A percentile compares a stretch with the other conserved stretches of the same genome.
phyloP scores from a whole-genome alignment of 2,113 vertebrate species.

The Callospermophilus lateralis region DNA sequence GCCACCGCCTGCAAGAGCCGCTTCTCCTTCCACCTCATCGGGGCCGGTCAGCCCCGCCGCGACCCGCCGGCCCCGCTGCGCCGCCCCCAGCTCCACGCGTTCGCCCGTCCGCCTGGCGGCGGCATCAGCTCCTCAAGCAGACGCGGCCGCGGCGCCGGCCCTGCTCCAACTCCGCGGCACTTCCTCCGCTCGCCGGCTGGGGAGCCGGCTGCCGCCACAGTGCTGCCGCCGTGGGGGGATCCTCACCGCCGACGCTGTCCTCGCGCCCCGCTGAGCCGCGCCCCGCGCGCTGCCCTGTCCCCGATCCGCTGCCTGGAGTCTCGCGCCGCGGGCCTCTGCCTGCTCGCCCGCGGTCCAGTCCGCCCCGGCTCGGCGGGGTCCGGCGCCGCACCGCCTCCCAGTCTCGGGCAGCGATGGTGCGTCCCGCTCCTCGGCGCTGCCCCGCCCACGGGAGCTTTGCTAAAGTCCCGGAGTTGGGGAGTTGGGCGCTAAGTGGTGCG shows the following conservation, averaged over 20 bases:
- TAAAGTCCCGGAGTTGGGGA: conserved; percentile 73
- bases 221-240: conserved; percentile 48
- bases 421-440: conserved; percentile 24
- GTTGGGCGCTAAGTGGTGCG: conserved; percentile 53
- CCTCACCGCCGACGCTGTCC: accelerated
- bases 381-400: neutral
- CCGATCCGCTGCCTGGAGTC: accelerated
- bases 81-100: conserved; percentile 76
- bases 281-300: accelerated
- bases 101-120: conserved; percentile 77
- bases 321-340: accelerated
- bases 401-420: conserved; percentile 39
- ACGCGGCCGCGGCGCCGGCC: conserved; percentile 77
- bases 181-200: conserved; percentile 85
- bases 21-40: conserved; percentile 97
- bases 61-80: conserved; percentile 69
- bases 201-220: conserved; percentile 73
- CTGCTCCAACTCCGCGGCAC: conserved; percentile 86
- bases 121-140: conserved; percentile 62
- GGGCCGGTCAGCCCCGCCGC: conserved; percentile 77
- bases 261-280: neutral
- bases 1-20: conserved; percentile 94
- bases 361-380: accelerated
- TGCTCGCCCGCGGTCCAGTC: accelerated
- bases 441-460: conserved; percentile 73